Base-by-base conservation (phyloP, 2,113 vertebrate species). In the Ctenodactylus gundi region DNA sequence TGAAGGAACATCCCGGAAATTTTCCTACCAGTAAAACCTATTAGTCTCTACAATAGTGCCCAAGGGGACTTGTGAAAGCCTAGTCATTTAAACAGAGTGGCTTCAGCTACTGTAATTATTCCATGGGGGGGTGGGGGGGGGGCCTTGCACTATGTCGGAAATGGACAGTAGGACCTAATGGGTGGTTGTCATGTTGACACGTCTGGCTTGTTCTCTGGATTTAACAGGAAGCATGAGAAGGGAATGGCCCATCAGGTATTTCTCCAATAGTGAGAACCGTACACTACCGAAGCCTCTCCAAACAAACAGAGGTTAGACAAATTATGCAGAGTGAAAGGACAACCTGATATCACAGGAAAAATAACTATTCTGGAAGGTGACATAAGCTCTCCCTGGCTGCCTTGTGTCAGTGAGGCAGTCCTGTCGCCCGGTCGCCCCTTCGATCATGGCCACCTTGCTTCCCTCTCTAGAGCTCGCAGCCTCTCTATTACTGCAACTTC, bases 11-110 rank as follows among this genome's bases (percentile, higher is more conserved):
- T 60, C 80, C n/a, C 60, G 70, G 93, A 95, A 73, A 68, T 34
- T 31, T 65, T 80, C 67, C 64, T 55, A 88, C 80, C 88, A 94
- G 72, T 85, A 86, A 94, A 78, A 95, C 67, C 64, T 92, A 93
- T 96, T 76, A 95, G 92, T 68, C 84, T 78, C 84, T 4, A 41
- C 65, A 65, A 85, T 8, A 76, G 49, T 21, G 77, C 83, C 93
- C 85, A 7, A 49, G 95, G 92, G 95, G 85, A 23, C 41, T 25
- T 14, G 73, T 96, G 93, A 94, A 90, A 97, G 94, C 78, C 29
- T 49, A 23, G n/a, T 55, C 91, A 90, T 60, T 94, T 86, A 76
- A 51, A 60, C 82, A 80, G 64, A 91, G 58, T 78, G 86, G 94
- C 94, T 55, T 39, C 96, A 72, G 34, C 77, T 60, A 9, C 0